Percentiles rank a stretch among this genome's conserved stretches.
phyloP scores from a whole-genome alignment of 2,113 vertebrate species.

The Chaetura pelagica region DNA sequence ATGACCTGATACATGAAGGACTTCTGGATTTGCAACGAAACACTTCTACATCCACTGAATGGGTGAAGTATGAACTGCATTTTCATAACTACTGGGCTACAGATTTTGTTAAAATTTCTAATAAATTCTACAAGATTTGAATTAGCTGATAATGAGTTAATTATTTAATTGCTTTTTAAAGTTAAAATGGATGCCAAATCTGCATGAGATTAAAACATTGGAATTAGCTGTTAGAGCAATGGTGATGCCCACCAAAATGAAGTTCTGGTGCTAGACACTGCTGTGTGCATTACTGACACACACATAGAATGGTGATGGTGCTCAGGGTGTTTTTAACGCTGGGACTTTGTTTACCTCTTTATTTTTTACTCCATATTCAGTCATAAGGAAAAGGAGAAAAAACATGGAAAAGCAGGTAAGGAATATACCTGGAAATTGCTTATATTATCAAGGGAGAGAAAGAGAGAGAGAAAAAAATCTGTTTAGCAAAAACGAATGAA shows the following conservation, averaged over 20 bases:
- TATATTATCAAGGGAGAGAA: neutral
- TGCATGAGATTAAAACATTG: neutral
- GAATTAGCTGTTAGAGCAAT: neutral
- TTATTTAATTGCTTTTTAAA: neutral
- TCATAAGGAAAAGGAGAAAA: neutral
- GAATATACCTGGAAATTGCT: neutral
- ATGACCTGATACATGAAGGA: conserved; percentile 70
- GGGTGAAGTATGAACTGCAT: conserved; percentile 74
- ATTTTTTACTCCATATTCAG: neutral
- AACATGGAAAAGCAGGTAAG: neutral
- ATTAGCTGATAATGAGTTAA: neutral
- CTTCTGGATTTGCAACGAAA: conserved; percentile 74
- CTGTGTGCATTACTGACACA: neutral
- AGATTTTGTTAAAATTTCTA: neutral
- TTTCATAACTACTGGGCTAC: neutral
- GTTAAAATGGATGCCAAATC: neutral
- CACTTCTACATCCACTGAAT: conserved; percentile 71
- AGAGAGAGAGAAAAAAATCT: neutral
- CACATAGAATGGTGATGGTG: neutral
- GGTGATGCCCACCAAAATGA: neutral
- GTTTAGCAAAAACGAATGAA: neutral
- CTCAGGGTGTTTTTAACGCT: neutral
- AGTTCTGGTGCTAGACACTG: neutral
- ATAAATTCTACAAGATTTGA: neutral
- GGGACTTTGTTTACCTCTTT: neutral